phyloP scores from a whole-genome alignment of 2,888 invertebrate genomes.

The Hydraecia micacea region DNA sequence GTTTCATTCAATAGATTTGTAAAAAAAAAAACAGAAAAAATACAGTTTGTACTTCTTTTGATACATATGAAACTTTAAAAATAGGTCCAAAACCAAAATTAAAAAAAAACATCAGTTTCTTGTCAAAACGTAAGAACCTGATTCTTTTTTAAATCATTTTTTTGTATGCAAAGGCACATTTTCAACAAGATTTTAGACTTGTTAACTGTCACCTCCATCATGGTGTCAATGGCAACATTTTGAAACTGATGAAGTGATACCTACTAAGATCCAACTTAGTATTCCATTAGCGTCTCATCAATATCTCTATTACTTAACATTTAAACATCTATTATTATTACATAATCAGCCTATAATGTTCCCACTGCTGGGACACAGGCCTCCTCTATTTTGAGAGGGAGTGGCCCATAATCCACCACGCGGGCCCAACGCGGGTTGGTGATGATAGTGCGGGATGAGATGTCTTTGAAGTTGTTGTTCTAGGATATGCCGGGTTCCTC shows the following conservation, averaged over 20 bases:
- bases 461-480: background rate
- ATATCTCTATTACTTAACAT: background rate
- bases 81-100: background rate
- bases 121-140: background rate
- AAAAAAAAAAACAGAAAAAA: background rate
- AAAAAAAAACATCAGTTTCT: background rate
- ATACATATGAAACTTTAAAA: background rate
- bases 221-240: background rate
- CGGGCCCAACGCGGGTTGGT: background rate
- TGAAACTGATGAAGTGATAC: background rate
- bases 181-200: background rate
- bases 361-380: background rate
- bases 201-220: no score
- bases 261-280: background rate
- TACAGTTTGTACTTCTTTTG: background rate
- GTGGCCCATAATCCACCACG: background rate
- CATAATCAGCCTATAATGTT: background rate
- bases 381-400: no score
- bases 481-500: background rate
- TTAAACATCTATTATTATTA: conserved; percentile 4
- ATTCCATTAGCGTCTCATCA: background rate
- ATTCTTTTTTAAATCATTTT: background rate
- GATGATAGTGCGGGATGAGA: background rate
- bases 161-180: background rate
- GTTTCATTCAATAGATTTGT: background rate